Conservation (phyloP, 2,797 vertebrate genomes). For the Nyctibius grandis region DNA sequence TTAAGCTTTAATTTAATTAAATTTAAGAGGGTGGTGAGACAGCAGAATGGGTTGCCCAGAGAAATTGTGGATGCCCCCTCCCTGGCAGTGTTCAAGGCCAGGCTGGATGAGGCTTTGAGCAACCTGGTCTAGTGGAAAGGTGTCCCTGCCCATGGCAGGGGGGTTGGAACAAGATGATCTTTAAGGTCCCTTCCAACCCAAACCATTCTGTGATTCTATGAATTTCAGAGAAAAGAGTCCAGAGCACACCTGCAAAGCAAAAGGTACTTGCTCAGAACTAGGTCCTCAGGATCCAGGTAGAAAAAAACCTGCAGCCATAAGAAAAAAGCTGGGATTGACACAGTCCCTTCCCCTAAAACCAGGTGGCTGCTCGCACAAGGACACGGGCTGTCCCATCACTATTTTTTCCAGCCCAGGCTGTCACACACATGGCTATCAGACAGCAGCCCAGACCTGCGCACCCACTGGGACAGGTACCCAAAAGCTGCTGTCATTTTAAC, state of each 20-base stretch:
- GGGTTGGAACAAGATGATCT: background rate
- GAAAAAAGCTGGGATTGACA: background rate
- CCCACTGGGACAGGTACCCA: accelerated
- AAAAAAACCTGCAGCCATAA: background rate
- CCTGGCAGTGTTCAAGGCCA: background rate
- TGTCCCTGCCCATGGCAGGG: background rate
- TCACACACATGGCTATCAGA: background rate
- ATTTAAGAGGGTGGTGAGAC: background rate
- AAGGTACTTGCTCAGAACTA: background rate
- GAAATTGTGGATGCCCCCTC: background rate
- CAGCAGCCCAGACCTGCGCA: background rate
- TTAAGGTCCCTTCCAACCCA: background rate
- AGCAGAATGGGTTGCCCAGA: background rate
- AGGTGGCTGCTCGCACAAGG: background rate
- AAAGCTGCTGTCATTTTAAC: background rate
- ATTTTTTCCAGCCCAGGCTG: background rate
- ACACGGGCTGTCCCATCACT: background rate
- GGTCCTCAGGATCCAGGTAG: background rate
- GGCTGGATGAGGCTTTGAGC: background rate
- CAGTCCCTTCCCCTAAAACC: background rate
- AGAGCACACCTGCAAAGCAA: background rate
- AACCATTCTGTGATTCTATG: background rate
- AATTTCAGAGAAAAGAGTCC: background rate
- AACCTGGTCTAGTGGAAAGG: background rate
- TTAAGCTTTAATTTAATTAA: background rate